A percentile compares a stretch with the other conserved stretches of the same genome.
Conservation (phyloP, 1,140 invertebrate genomes). For the Philopotamus ludificatus region DNA sequence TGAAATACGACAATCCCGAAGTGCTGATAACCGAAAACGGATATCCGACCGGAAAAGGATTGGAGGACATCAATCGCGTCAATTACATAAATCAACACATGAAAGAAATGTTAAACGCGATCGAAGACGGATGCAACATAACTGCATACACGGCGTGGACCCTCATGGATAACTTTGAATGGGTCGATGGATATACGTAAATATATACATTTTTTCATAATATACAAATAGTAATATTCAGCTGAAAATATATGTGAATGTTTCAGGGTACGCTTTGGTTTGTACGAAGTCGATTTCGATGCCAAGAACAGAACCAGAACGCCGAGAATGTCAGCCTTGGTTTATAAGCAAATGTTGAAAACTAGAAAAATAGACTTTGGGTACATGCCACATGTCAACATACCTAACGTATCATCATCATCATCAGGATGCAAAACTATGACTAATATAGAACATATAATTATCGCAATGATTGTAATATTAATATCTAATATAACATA, state of each 20-base stretch:
- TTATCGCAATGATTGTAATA: too few relatives aligned
- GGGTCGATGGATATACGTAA: conserved; percentile 65
- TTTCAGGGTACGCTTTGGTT: conserved; percentile 66
- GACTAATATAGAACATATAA: too few relatives aligned
- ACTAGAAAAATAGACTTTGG: conserved; percentile 42
- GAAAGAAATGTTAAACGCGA: conserved; percentile 63
- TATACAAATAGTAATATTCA: not conserved
- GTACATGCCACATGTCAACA: conserved; percentile 43
- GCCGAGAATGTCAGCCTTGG: conserved; percentile 65
- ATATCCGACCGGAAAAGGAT: conserved; percentile 53
- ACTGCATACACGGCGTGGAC: conserved; percentile 73
- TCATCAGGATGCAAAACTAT: too few relatives aligned
- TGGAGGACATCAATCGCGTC: conserved; percentile 57
- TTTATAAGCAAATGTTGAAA: conserved; percentile 59
- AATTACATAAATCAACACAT: conserved; percentile 58
- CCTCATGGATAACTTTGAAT: conserved; percentile 80
- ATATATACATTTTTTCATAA: conserved; percentile 40
- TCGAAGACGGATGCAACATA: conserved; percentile 65
- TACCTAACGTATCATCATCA: too few relatives aligned
- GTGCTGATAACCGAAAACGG: conserved; percentile 75
- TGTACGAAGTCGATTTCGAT: conserved; percentile 72
- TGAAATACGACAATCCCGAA: conserved; percentile 59
- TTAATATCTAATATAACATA: too few relatives aligned
- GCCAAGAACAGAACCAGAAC: conserved; percentile 61
- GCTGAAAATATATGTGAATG: conserved; percentile 29